Evolutionary conservation across 2,113 vertebrate species (phyloP), one percentile per base, ranked within the genome.

Genomic region (Tetraodon nigroviridis): DNA sequence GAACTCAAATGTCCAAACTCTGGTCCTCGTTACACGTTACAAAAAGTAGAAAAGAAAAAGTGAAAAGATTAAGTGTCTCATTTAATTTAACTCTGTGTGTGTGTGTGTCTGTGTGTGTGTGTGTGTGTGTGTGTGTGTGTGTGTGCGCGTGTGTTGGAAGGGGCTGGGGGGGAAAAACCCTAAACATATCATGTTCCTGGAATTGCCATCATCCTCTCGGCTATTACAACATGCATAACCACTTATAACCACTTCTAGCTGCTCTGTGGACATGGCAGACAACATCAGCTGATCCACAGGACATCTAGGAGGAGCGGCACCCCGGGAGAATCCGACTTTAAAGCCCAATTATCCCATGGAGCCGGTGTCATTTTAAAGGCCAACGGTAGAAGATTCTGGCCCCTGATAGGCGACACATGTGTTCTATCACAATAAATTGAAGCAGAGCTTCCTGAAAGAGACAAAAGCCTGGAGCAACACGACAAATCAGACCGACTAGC

Each of bases 341-440:
- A 86, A 86, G 87, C 70, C 69, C 81, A 84, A 87, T 87, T 85
- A 89, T 76, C 66, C 70, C 13, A 7, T 75, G 78, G 78, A 89
- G 84, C 79, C 76, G 52, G 68, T 75, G 85, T 83, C 68, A 44
- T 81, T 85, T 85, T 78, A 86, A 86, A 87, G 79, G 80, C 83
- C 81, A 84, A 78, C 77, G 70, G 82, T 82, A 79, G 84, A 84
- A 86, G 86, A 90, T 88, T 77, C 61, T 78, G 69, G 84, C 59
- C 61, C 60, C 61, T 19, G 84, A 90, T 89, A 90, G 83, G 68
- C 59, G 80, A 85, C 90, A 91, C 88, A 86, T 91, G 87, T 85
- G 82, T 89, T 86, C 78, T 71, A 91, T 90, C 87, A 89, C 59
- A 59, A 64, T 84, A 82, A 90, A 89, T 87, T 89, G 82, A 90